Base-by-base conservation (phyloP, 2,797 vertebrate species). In the Pseudochirops corinnae region DNA sequence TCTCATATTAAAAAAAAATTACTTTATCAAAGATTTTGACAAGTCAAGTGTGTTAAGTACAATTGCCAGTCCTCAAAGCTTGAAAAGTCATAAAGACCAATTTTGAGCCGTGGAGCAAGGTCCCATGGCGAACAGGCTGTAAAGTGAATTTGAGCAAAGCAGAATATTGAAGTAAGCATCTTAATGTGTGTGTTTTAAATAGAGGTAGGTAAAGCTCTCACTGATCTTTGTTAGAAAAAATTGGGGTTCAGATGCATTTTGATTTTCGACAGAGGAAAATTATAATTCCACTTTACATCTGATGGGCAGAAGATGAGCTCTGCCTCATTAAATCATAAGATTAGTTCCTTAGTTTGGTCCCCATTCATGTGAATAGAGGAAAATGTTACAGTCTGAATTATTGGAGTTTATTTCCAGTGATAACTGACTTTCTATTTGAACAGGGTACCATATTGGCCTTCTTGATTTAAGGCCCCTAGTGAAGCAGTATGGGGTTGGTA, bases 311-410 rank as follows among this genome's bases (percentile, higher is more conserved):
- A 96, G 97, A 97, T 93, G 67, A 92, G 87, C 94, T 97, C 56
- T 97, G 96, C 96, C 90, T 97, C 96, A 97, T 97, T 97, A 95
- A 93, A 18, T 93, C 94, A 90, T 95, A 74, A 96, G 95, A 97
- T 97, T 96, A 97, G 92, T 96, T 94, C 93, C 95, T 95, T 93
- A 91, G 93, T 91, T 96, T 93, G 95, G 93, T 96, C 74, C 67
- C 56, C 95, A 92, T 94, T 94, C 93, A 92, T 93, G 53, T 91
- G 96, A 95, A 95, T 55, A 60, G 74, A 97, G 94, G 90, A 60
- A 95, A 90, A 74, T n/a, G 50, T 1, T 93, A 95, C 94, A 95
- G 92, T 56, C 91, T 95, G 94, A 96, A 93, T 95, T 95, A 97
- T 29, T 94, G 55, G 67, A 55, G 56, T 96, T 93, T 93, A 95